Conservation (phyloP, 2,113 vertebrate species). For the Ptychochromis oligacanthus region DNA sequence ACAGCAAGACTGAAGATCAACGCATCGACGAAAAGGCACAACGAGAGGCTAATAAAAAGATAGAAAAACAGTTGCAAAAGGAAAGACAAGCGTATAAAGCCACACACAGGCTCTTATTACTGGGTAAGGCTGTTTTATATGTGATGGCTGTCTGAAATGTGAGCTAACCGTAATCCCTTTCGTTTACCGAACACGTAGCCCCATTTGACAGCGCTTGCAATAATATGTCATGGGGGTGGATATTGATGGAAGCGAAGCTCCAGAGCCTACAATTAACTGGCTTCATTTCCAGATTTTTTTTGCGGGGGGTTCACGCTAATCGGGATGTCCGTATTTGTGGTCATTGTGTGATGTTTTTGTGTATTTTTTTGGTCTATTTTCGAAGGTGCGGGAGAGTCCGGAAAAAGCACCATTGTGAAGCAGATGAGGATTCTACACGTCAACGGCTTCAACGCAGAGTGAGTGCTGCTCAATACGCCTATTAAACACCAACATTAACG, state of each 20-base stretch:
- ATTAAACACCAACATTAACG: conserved; percentile 14
- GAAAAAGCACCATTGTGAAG: conserved; percentile 99
- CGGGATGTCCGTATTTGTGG: not conserved
- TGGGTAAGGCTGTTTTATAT: conserved; percentile 86
- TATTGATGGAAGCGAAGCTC: conserved; percentile 70
- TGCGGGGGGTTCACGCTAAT: not conserved
- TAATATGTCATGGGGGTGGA: conserved; percentile 78
- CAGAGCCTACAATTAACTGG: conserved; percentile 39
- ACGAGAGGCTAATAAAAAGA: conserved; percentile 98
- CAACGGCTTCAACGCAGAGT: conserved; percentile 99
- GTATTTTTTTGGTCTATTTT: conserved; percentile 65
- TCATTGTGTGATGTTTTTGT: conserved; percentile 26
- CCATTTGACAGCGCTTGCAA: conserved; percentile 77
- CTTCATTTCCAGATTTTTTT: conserved; percentile 30
- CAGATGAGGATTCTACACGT: conserved; percentile 99
- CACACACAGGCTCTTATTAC: conserved; percentile 93
- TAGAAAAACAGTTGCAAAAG: conserved; percentile 97
- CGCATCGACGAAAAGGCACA: conserved; percentile 98
- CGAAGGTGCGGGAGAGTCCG: conserved; percentile 97
- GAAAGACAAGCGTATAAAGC: conserved; percentile 96
- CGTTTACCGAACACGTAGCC: conserved; percentile 73
- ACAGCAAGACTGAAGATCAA: conserved; percentile 98
- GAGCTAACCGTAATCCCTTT: conserved; percentile 59
- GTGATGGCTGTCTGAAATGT: conserved; percentile 52
- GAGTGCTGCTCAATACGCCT: conserved; percentile 75